Evolutionary conservation across 2,888 invertebrate species (phyloP).

Genomic region (Hoplodrina blanda): DNA sequence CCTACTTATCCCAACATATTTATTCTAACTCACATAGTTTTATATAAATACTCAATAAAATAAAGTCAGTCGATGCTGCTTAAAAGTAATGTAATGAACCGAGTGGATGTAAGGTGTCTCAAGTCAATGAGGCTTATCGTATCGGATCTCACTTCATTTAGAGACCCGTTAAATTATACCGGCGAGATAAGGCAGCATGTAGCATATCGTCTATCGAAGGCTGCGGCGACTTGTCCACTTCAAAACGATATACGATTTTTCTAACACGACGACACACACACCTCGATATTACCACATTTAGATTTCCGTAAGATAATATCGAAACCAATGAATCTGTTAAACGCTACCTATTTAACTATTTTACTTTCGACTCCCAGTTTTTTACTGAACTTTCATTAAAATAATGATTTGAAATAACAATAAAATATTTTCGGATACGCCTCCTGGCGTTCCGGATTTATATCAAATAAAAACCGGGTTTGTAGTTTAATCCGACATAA

Average conservation of each 20-base stretch:
- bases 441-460: slow-evolving; percentile 85
- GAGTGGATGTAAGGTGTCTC: slow-evolving; percentile 81
- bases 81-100: slow-evolving; percentile 83
- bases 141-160: slow-evolving; percentile 88
- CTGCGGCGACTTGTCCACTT: slow-evolving; percentile 74
- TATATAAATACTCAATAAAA: slow-evolving; percentile 76
- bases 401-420: slow-evolving; percentile 76
- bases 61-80: slow-evolving; percentile 79
- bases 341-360: slow-evolving; percentile 67
- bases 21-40: slow-evolving; percentile 63
- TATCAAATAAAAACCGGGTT: slow-evolving; percentile 84
- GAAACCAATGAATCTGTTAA: slow-evolving; percentile 74
- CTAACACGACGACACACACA: slow-evolving; percentile 79
- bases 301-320: slow-evolving; percentile 79
- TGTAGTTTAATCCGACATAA: slow-evolving; percentile 88
- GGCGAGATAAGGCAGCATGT: slow-evolving; percentile 84
- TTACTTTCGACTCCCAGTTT: slow-evolving; percentile 47
- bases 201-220: slow-evolving; percentile 79
- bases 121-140: slow-evolving; percentile 87
- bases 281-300: slow-evolving; percentile 83
- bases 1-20: slow-evolving; percentile 40
- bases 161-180: slow-evolving; percentile 88
- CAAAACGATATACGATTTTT: slow-evolving; percentile 75
- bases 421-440: slow-evolving; percentile 82
- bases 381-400: slow-evolving; percentile 68